Conservation (phyloP, 1,140 invertebrate genomes). For the Gryon sp. region DNA sequence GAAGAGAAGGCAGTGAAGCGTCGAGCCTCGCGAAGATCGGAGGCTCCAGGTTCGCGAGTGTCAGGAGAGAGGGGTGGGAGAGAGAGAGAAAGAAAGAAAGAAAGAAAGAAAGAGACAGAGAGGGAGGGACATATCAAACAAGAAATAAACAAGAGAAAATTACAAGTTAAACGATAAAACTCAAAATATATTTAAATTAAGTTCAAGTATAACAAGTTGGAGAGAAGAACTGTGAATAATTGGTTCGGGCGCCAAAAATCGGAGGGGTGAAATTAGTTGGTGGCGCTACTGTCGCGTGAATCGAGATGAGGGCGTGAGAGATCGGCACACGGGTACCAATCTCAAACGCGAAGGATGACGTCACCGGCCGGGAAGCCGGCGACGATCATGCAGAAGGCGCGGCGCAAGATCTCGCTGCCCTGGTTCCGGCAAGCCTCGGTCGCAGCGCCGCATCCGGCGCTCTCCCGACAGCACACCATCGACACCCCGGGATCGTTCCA, state of each 20-base stretch:
- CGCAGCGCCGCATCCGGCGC: slow-evolving; percentile 83
- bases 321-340: too few species aligned
- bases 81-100: not conserved
- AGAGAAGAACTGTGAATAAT: too few species aligned
- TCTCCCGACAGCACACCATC: slow-evolving; percentile 92
- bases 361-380: slow-evolving; percentile 80
- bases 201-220: too few species aligned
- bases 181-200: too few species aligned
- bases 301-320: slow-evolving; percentile 2
- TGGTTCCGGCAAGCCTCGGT: slow-evolving; percentile 92
- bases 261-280: too few species aligned
- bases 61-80: not conserved
- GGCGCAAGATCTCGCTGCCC: slow-evolving; percentile 91
- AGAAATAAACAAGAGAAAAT: not conserved
- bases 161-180: not conserved
- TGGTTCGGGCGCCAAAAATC: too few species aligned
- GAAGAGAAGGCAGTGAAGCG: slow-evolving; percentile 41
- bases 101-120: not conserved
- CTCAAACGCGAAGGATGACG: slow-evolving; percentile 58
- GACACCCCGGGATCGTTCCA: slow-evolving; percentile 92
- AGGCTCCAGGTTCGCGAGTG: slow-evolving; percentile 39
- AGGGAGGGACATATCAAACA: not conserved
- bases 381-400: slow-evolving; percentile 83
- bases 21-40: slow-evolving; percentile 66
- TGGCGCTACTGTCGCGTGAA: too few species aligned